phyloP scores from a whole-genome alignment of 1,140 invertebrate species.

The Penaeus vannamei region DNA sequence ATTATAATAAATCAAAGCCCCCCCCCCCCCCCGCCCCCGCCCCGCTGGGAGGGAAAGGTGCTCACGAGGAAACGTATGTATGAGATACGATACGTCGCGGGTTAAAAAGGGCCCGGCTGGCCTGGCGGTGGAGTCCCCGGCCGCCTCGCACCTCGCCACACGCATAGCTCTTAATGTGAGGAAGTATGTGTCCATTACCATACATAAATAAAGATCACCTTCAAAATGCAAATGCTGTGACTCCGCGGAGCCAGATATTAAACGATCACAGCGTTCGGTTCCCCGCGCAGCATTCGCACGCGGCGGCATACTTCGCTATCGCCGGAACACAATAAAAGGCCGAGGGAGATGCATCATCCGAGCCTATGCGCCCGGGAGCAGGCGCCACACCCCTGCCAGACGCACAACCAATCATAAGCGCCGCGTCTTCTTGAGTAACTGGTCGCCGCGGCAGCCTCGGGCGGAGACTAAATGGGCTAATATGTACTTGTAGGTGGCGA shows the following conservation, averaged over 20 bases:
- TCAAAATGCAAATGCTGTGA: too few relatives aligned
- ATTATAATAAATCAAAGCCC: slow-evolving; percentile 8
- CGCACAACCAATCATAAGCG: slow-evolving; percentile 26
- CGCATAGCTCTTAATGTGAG: neutral
- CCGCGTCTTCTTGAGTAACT: neutral
- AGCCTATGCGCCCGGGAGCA: too few relatives aligned
- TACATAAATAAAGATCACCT: too few relatives aligned
- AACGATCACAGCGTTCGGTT: too few relatives aligned
- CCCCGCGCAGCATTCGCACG: too few relatives aligned
- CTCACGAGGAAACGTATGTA: slow-evolving; percentile 16
- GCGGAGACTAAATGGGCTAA: slow-evolving; percentile 4
- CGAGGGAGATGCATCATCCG: neutral
- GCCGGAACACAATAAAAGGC: too few relatives aligned
- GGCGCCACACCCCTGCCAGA: slow-evolving; percentile 15
- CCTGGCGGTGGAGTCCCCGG: neutral
- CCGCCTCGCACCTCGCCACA: too few relatives aligned
- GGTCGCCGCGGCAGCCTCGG: neutral
- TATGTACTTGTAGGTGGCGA: slow-evolving; percentile 37
- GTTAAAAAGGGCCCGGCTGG: slow-evolving; percentile 11
- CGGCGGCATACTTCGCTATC: too few relatives aligned
- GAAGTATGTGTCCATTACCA: neutral
- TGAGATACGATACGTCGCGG: slow-evolving; percentile 3
- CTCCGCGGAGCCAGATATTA: too few relatives aligned
- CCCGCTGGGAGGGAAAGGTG: slow-evolving; percentile 3
- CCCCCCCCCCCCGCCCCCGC: neutral